A percentile compares a stretch with the other conserved stretches of the same genome.
These are phyloP conservation scores for Smittia aterrima DNA, from an alignment of 2,888 invertebrate species.

Conservation along the genomic window DNA sequence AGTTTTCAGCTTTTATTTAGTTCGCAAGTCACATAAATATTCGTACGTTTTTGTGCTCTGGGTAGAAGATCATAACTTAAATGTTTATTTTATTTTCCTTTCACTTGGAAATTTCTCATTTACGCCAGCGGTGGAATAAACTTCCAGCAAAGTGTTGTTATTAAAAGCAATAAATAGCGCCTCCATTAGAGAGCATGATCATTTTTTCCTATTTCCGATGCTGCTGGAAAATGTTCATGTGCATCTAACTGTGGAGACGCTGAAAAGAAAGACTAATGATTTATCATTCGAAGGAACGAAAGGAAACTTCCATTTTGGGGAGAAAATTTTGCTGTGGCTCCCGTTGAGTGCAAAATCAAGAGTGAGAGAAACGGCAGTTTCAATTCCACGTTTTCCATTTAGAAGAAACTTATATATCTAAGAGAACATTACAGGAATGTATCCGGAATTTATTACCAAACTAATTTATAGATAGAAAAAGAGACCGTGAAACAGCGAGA, in stretches of 20 bases:
- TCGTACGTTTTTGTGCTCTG: not conserved
- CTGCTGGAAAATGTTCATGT: not conserved
- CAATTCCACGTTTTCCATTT: constrained; percentile 1
- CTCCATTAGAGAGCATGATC: not conserved
- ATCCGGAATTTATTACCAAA: not conserved
- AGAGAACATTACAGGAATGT: not conserved
- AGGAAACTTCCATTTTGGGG: not conserved
- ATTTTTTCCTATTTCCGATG: not conserved
- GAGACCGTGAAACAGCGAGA: not conserved
- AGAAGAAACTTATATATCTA: not conserved
- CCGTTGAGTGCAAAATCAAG: not conserved
- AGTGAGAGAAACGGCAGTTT: not conserved
- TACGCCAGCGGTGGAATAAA: not conserved
- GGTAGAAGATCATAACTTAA: constrained; percentile 24
- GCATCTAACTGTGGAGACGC: not conserved
- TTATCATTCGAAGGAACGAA: not conserved
- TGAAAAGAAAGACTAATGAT: not conserved
- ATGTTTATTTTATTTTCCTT: constrained; percentile 21
- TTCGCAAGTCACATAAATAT: not conserved
- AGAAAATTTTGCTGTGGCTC: not conserved
- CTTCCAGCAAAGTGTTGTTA: constrained; percentile 24
- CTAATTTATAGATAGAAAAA: not conserved
- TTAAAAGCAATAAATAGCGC: constrained; percentile 27
- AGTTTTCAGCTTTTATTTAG: constrained; percentile 43
- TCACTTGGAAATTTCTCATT: not conserved